Conservation (phyloP, 1,140 invertebrate species). For the Telenomus remus region DNA sequence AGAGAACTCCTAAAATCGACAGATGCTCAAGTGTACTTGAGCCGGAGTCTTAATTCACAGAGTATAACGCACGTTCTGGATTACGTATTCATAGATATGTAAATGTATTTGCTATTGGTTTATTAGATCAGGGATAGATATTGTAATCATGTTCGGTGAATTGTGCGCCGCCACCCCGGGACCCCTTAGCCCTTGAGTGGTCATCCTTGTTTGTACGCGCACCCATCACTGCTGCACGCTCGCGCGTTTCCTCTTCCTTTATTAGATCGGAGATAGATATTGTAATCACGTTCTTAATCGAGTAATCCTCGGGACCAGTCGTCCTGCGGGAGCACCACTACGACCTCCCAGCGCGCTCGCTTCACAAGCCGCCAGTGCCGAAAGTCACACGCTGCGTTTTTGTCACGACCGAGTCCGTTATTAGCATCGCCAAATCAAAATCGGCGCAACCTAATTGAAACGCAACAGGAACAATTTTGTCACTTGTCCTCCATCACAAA, state of each 20-base stretch:
- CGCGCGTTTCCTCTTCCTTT: constrained; percentile 57
- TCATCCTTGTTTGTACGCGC: constrained; percentile 51
- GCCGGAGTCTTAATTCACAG: constrained; percentile 58
- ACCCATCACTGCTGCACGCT: constrained; percentile 22
- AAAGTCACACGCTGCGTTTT: constrained; percentile 60
- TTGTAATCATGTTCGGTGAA: constrained; percentile 67
- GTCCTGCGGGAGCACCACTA: constrained; percentile 50
- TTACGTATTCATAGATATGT: constrained; percentile 62
- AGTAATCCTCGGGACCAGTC: constrained; percentile 61
- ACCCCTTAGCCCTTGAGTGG: constrained; percentile 41
- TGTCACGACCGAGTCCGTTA: constrained; percentile 44
- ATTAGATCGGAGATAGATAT: constrained; percentile 69
- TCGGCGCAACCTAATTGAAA: constrained; percentile 37
- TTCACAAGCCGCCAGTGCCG: constrained; percentile 8
- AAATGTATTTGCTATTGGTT: constrained; percentile 63
- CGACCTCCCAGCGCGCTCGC: constrained; percentile 36
- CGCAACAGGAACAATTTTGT: constrained; percentile 24
- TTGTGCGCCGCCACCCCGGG: constrained; percentile 19
- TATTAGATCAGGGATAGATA: constrained; percentile 68
- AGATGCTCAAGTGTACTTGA: constrained; percentile 61
- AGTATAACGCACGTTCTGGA: constrained; percentile 59
- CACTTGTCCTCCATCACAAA: too few species aligned
- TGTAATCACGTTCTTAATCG: constrained; percentile 70
- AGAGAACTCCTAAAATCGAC: constrained; percentile 52
- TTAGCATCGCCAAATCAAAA: constrained; percentile 42